Conservation (phyloP, 2,797 vertebrate species). For the Falco rusticolus region DNA sequence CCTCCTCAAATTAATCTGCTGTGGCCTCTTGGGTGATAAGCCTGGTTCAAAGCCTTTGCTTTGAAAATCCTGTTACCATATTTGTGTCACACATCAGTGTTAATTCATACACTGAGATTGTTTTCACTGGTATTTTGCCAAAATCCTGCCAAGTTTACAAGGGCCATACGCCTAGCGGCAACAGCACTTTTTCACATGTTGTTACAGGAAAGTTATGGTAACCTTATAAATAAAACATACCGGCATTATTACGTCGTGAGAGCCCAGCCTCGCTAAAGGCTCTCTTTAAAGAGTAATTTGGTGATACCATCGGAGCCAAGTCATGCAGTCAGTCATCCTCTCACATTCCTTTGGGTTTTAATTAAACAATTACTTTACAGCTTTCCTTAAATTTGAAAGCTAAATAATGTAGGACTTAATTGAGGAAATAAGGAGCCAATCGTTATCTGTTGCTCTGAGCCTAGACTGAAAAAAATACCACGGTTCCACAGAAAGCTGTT, state of each 20-base stretch:
- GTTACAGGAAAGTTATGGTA: not conserved
- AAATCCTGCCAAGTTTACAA: not conserved
- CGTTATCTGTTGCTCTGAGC: not conserved
- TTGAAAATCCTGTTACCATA: not conserved
- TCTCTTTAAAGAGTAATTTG: not conserved
- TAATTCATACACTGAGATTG: not conserved
- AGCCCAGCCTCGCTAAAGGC: not conserved
- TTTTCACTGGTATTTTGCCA: not conserved
- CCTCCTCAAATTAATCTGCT: not conserved
- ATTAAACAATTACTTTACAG: conserved; percentile 31
- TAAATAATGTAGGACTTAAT: not conserved
- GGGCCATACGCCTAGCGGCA: not conserved
- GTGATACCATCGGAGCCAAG: not conserved
- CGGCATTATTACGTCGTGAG: not conserved
- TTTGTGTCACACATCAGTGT: not conserved
- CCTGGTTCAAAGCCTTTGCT: not conserved
- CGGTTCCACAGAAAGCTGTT: not conserved
- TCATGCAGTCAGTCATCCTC: conserved; percentile 11
- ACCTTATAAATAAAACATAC: conserved; percentile 13
- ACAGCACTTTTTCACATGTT: not conserved
- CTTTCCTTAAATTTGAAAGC: conserved; percentile 19
- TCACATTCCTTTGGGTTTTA: not conserved
- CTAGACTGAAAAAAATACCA: not conserved
- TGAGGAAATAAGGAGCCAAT: not conserved
- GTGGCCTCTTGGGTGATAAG: not conserved